phyloP scores from a whole-genome alignment of 2,888 invertebrate genomes.

The Synanthedon tipuliformis region DNA sequence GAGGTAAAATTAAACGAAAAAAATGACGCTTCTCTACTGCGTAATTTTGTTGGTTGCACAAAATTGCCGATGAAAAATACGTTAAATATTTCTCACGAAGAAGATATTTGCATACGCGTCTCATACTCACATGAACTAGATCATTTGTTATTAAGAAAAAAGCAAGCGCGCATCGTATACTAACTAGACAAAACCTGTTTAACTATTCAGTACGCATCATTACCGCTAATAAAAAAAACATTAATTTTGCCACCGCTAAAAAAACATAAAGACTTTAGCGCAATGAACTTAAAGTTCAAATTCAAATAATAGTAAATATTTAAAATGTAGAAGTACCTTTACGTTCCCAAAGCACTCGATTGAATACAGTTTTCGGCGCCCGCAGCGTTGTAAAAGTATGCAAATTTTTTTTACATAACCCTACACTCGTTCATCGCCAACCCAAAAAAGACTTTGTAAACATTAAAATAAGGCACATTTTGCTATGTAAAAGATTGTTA shows the following conservation, averaged over 20 bases:
- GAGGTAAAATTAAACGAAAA: no score
- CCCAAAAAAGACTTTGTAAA: background rate
- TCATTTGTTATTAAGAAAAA: conserved; percentile 39
- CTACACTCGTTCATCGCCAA: conserved; percentile 6
- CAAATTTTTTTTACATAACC: conserved; percentile 33
- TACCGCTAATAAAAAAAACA: conserved; percentile 17
- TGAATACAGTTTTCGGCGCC: conserved; percentile 28
- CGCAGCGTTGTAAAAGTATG: conserved; percentile 39
- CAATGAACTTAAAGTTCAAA: no score
- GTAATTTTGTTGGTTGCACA: no score
- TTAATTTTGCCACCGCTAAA: background rate
- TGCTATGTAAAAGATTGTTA: background rate
- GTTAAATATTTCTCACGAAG: conserved; percentile 41
- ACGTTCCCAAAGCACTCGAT: conserved; percentile 19
- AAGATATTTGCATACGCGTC: conserved; percentile 31
- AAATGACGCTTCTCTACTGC: no score
- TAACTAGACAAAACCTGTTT: conserved; percentile 64
- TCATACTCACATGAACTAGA: conserved; percentile 19
- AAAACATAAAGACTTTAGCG: no score
- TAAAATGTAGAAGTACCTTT: conserved; percentile 9
- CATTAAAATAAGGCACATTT: background rate
- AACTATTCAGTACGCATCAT: conserved; percentile 56
- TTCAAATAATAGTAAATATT: no score
- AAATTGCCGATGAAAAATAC: conserved; percentile 3
- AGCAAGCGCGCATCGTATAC: conserved; percentile 40